Base-by-base conservation (phyloP, 2,113 vertebrate species). In the Pimephales promelas region DNA sequence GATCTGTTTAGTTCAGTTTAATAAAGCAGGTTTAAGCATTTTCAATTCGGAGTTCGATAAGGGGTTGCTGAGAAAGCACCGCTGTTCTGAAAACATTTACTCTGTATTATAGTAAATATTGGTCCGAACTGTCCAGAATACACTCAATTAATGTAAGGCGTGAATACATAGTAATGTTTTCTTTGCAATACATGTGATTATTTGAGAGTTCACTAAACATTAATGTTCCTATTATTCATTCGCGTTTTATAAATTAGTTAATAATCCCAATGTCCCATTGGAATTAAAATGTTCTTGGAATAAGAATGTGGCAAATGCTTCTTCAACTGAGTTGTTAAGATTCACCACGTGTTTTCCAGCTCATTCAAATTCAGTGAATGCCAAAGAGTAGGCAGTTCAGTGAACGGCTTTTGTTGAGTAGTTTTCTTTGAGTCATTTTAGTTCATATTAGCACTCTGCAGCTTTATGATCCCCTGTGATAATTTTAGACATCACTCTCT, bases 341-440 rank as follows among this genome's bases (percentile, higher is more conserved):
- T n/a, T 62, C 72, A 52, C 78, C 86, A 87, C 83, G 86, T 87
- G 86, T 81, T 76, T 61, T 76, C 66, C 9, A 47, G 8, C 52
- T 70, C 61, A 81, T 81, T 81, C 79, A 81, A 81, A 81, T 81
- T 40, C 36, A 47, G 45, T 56, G 16, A 56, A 26, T 83, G 59
- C 43, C 61, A 26, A 36, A 40, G 64, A 70, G 79, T 81, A 64
- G 64, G 79, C 79, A 54, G 79, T 54, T 70, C 45, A 81, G 31
- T 36, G 47, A 70, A 66, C 26, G 61, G 24, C 61, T 80, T 62
- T 80, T 66, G 66, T 66, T 66, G 78, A 52, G 26, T 80, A 10
- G 4, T 62, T 62, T 64, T 43, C 10, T 28, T 61, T 34, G 2
- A 34, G 26, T 43, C 61, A 54, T 80, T 26, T 28, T 49, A 68